These are phyloP conservation scores for Panthera uncia DNA, from an alignment of 2,113 vertebrate species.

Conservation along the genomic window DNA sequence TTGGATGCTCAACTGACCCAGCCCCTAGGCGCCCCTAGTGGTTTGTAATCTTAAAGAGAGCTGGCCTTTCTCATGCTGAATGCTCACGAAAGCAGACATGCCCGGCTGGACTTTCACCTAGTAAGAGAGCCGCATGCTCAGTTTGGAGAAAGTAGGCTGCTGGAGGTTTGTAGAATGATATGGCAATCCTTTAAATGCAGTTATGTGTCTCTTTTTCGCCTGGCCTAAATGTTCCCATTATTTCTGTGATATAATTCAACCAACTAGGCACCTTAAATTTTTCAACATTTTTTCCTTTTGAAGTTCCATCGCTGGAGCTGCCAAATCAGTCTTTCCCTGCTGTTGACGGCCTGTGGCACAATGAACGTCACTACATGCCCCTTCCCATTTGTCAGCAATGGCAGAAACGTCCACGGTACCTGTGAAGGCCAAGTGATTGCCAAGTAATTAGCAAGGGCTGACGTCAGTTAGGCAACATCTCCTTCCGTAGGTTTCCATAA, in stretches of 20 bases:
- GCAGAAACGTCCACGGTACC: neutral
- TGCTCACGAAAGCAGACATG: neutral
- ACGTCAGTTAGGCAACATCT: neutral
- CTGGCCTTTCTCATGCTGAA: neutral
- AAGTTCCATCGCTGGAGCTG: neutral
- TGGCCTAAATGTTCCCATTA: neutral
- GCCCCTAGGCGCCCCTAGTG: too few relatives aligned
- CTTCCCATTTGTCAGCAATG: neutral
- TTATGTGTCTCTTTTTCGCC: neutral
- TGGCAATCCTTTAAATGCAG: neutral
- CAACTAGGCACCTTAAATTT: neutral
- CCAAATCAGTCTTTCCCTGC: neutral
- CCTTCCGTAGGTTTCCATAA: neutral
- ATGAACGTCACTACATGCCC: neutral
- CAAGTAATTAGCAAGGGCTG: neutral
- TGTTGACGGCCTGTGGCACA: neutral
- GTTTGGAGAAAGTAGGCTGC: neutral
- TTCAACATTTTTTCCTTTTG: neutral
- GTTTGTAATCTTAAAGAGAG: neutral
- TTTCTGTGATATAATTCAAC: neutral
- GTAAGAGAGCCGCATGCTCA: neutral
- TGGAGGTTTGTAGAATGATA: neutral
- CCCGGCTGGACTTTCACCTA: neutral
- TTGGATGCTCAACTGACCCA: too few relatives aligned
- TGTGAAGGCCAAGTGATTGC: neutral